Conservation (phyloP, 2,113 vertebrate genomes). For the Saguinus midas region DNA sequence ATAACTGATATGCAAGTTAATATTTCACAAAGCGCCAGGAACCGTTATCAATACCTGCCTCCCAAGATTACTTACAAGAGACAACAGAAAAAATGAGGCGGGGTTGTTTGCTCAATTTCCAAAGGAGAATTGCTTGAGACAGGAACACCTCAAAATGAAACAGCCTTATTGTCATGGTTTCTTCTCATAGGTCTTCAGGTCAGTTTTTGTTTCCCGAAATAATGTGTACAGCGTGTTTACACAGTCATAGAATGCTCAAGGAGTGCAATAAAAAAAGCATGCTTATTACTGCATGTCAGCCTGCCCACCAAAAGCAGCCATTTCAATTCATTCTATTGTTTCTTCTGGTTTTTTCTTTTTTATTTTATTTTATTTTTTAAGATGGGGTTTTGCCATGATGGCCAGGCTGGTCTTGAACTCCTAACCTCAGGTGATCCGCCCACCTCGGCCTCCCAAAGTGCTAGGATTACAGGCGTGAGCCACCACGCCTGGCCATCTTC, state of each 20-base stretch:
- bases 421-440: too few relatives aligned
- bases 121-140: neutral
- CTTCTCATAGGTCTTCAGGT: neutral
- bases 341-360: neutral
- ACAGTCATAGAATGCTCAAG: neutral
- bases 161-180: neutral
- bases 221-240: neutral
- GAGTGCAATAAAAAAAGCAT: neutral
- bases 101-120: neutral
- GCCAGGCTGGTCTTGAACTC: too few relatives aligned
- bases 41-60: neutral
- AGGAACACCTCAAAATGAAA: neutral
- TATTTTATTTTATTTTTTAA: too few relatives aligned
- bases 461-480: too few relatives aligned
- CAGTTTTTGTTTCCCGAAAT: constrained; percentile 2
- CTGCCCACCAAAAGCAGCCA: neutral
- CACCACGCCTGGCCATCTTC: neutral
- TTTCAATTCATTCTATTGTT: neutral
- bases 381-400: too few relatives aligned
- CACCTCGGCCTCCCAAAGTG: too few relatives aligned
- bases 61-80: neutral
- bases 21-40: neutral
- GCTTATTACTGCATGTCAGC: neutral
- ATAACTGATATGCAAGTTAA: neutral
- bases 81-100: neutral